Conservation (phyloP, 2,113 vertebrate species). For the Nothobranchius kuhntae region DNA sequence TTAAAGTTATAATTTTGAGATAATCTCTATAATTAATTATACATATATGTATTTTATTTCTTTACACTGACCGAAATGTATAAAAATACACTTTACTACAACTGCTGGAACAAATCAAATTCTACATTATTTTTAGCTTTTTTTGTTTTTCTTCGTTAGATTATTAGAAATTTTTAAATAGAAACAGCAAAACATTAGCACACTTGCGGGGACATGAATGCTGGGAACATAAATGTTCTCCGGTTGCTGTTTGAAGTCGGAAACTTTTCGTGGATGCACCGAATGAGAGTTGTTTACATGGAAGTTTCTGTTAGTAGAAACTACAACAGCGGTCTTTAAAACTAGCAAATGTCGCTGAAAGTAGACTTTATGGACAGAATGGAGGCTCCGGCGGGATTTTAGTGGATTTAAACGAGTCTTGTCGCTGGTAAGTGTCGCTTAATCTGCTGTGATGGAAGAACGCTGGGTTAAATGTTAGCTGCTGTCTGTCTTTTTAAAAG, state of each 20-base stretch:
- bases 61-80: background rate
- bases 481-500: background rate
- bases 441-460: too few species aligned
- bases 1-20: too few species aligned
- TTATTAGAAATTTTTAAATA: too few species aligned
- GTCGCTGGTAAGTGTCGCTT: slow-evolving; percentile 43
- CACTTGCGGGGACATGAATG: background rate
- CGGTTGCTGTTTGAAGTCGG: slow-evolving; percentile 48
- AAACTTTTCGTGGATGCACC: slow-evolving; percentile 52
- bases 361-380: background rate
- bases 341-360: background rate
- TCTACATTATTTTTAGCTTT: too few species aligned
- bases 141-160: too few species aligned
- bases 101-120: background rate
- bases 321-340: background rate
- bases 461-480: background rate
- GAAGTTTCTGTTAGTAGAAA: slow-evolving; percentile 22
- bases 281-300: slow-evolving; percentile 67
- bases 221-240: slow-evolving; percentile 37
- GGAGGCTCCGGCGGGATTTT: background rate
- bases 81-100: background rate
- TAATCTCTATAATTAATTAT: too few species aligned
- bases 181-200: too few species aligned
- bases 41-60: background rate
- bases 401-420: background rate